These are phyloP conservation scores for Cathartes aura DNA, from an alignment of 2,113 vertebrate genomes.

Conservation along the genomic window DNA sequence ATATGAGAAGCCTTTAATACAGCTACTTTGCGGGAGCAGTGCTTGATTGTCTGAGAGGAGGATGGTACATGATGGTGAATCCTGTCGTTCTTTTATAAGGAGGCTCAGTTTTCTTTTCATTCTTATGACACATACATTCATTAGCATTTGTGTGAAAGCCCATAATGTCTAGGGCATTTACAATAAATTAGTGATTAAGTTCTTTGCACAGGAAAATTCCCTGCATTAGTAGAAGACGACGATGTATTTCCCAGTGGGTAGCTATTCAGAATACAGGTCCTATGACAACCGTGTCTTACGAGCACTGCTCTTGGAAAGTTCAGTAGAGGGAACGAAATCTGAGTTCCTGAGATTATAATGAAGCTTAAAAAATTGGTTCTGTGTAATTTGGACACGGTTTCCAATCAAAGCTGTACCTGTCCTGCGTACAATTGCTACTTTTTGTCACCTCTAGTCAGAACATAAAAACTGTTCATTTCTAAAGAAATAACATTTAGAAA, in stretches of 20 bases:
- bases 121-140: neutral
- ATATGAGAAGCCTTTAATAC: neutral
- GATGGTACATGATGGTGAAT: neutral
- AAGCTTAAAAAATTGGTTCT: neutral
- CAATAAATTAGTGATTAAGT: neutral
- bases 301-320: neutral
- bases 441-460: neutral
- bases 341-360: neutral
- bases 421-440: neutral
- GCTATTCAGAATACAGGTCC: neutral
- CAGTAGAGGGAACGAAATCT: neutral
- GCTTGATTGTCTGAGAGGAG: neutral
- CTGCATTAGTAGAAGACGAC: neutral
- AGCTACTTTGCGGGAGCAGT: rapidly evolving
- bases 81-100: neutral
- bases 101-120: neutral
- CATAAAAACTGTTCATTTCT: neutral
- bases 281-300: rapidly evolving
- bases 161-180: neutral
- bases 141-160: neutral
- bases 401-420: neutral
- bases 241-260: neutral
- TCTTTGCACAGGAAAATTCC: neutral
- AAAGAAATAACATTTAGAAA: neutral
- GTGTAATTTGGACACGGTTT: neutral